Evolutionary conservation across 2,113 vertebrate genomes (phyloP).

Genomic region (Sus scrofa): T2T-Sscrofa CM000814.6:87578501-87579000

Average conservation of each 20-base stretch:
- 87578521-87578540: background rate
- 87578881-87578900: background rate
- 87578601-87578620: background rate
- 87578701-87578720: constrained; percentile 1
- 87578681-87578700: constrained; percentile 6
- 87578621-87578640: background rate
- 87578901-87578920: constrained; percentile 14
- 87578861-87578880: background rate
- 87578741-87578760: constrained; percentile 60
- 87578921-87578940: background rate
- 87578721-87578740: constrained; percentile 36
- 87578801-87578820: background rate
- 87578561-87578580: background rate
- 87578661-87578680: constrained; percentile 31
- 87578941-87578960: background rate
- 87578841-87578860: background rate
- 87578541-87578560: constrained; percentile 41
- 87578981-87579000: constrained; percentile 49
- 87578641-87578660: background rate
- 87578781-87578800: constrained; percentile 53
- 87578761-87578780: constrained; percentile 40
- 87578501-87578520: background rate
- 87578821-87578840: background rate
- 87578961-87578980: background rate
- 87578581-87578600: background rate